Evolutionary conservation across 2,113 vertebrate genomes (phyloP).

Genomic region (Pelmatolapia mariae): DNA sequence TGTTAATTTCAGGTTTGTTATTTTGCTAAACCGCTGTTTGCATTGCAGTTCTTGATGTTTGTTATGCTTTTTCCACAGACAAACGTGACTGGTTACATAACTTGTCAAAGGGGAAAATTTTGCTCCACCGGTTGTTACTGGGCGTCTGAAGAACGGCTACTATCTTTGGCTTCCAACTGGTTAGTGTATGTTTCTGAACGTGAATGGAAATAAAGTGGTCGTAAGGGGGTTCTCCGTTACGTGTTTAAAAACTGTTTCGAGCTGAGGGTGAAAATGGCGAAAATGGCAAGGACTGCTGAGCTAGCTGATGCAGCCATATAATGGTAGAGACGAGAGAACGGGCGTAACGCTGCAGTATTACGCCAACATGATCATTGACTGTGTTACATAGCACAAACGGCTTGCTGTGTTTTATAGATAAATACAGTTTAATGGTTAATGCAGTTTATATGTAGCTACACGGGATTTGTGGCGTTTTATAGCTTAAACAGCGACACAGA

Average conservation of each 20-base stretch:
- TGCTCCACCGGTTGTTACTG: background rate
- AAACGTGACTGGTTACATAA: slow-evolving; percentile 51
- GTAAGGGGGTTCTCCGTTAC: background rate
- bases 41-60: background rate
- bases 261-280: background rate
- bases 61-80: background rate
- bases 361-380: background rate
- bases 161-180: background rate
- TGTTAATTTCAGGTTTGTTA: background rate
- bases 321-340: background rate
- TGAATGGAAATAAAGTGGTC: background rate
- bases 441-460: background rate
- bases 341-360: background rate
- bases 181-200: background rate
- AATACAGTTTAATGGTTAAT: background rate
- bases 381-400: background rate
- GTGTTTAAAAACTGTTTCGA: background rate
- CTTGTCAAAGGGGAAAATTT: background rate
- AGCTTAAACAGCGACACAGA: background rate
- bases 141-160: background rate
- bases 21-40: background rate
- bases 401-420: background rate
- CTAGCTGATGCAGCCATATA: background rate
- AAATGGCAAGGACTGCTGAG: slow-evolving; percentile 8
- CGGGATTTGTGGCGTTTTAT: background rate